Conservation (phyloP, 1,140 invertebrate species). For the Plodia interpunctella region DNA sequence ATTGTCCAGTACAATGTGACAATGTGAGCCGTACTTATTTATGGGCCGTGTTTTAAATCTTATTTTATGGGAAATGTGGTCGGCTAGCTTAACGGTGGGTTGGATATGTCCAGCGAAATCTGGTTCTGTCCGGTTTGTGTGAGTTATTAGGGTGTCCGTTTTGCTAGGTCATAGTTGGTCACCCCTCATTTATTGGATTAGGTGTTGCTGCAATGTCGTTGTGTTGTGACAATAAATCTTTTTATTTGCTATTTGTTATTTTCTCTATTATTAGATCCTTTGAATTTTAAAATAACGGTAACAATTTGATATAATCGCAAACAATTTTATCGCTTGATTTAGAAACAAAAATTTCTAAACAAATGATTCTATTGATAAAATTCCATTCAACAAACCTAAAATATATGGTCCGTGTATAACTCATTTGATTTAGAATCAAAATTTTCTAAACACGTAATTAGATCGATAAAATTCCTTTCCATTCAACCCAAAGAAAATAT, state of each 20-base stretch:
- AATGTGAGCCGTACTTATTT: constrained; percentile 48
- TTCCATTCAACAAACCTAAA: no score
- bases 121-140: neutral
- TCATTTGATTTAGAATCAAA: no score
- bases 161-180: constrained; percentile 20
- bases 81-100: constrained; percentile 51
- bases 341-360: no score
- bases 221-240: neutral
- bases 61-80: constrained; percentile 70
- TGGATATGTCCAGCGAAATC: constrained; percentile 20
- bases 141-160: constrained; percentile 9
- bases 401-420: no score
- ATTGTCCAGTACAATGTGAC: constrained; percentile 50
- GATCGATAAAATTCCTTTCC: no score
- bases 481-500: no score
- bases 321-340: no score
- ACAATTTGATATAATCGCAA: no score
- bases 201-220: neutral
- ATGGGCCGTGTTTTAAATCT: constrained; percentile 67
- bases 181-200: neutral
- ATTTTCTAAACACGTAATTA: no score
- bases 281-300: no score
- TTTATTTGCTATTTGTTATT: neutral
- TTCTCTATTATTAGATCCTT: no score
- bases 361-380: no score